Percentiles rank a stretch among this genome's conserved stretches.
phyloP scores from a whole-genome alignment of 2,888 invertebrate species.

The Stenotaenia linearis region DNA sequence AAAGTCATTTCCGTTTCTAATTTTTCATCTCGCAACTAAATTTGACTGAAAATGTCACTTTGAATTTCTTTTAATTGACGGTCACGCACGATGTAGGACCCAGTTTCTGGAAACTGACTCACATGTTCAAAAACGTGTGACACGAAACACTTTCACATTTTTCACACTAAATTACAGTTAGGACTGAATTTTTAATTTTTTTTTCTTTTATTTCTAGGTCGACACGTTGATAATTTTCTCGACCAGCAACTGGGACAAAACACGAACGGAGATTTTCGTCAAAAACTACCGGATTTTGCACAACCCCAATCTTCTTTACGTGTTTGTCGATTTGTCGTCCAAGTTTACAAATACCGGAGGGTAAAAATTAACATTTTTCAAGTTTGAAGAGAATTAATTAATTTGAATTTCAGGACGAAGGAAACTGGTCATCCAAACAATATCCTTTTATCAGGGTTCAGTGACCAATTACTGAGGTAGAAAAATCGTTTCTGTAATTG shows the following conservation, averaged over 20 bases:
- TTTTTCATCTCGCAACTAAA: not conserved
- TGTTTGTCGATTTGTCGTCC: not conserved
- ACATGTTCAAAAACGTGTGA: not conserved
- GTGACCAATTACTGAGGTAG: conserved; percentile 49
- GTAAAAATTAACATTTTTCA: not conserved
- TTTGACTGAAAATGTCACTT: not conserved
- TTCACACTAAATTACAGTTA: not conserved
- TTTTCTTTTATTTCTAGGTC: not conserved
- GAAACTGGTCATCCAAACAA: conserved; percentile 38
- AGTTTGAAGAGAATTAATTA: not conserved
- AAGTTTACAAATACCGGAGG: not conserved
- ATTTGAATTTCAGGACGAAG: not conserved
- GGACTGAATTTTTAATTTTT: too few species aligned
- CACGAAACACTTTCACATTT: not conserved
- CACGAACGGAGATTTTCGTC: not conserved
- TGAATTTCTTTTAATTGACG: not conserved
- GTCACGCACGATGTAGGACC: not conserved
- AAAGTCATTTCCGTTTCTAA: not conserved
- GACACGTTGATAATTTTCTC: conserved; percentile 7
- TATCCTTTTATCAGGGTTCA: conserved; percentile 48
- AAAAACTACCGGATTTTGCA: not conserved
- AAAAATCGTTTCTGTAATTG: not conserved
- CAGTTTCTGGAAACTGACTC: not conserved
- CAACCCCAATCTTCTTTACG: not conserved
- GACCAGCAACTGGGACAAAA: not conserved